Evolutionary conservation across 2,797 vertebrate species (phyloP).

Genomic region (Gobionotothen gibberifrons): DNA sequence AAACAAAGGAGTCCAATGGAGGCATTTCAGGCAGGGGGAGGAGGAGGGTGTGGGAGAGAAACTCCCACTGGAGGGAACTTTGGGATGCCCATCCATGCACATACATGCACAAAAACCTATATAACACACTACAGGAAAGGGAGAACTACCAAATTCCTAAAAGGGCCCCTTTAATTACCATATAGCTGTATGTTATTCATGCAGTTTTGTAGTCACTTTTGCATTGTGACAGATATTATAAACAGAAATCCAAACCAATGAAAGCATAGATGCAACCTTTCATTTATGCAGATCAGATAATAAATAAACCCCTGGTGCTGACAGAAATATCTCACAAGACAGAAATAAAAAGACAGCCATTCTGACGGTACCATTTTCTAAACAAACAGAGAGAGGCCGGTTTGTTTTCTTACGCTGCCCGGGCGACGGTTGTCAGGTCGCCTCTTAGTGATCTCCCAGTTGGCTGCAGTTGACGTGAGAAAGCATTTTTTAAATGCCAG

Average conservation of each 20-base stretch:
- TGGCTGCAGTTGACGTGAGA: constrained; percentile 43
- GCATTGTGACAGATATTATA: not conserved
- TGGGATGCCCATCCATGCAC: no score
- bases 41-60: no score
- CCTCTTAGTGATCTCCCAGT: constrained; percentile 18
- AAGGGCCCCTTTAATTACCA: not conserved
- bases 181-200: not conserved
- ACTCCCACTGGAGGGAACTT: no score
- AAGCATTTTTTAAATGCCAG: constrained; percentile 66
- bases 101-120: no score
- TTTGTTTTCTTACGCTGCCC: constrained; percentile 16
- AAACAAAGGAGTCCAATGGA: no score
- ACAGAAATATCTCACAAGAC: constrained; percentile 2
- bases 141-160: no score
- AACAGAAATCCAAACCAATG: not conserved
- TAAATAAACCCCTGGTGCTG: not conserved
- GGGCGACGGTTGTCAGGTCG: constrained; percentile 33
- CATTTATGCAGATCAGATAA: not conserved
- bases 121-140: no score
- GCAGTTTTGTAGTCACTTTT: not conserved
- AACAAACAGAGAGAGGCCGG: not conserved
- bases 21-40: no score
- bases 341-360: not conserved
- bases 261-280: not conserved
- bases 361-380: not conserved